Conservation (phyloP, 2,113 vertebrate genomes). For the Vireo altiloquus region DNA sequence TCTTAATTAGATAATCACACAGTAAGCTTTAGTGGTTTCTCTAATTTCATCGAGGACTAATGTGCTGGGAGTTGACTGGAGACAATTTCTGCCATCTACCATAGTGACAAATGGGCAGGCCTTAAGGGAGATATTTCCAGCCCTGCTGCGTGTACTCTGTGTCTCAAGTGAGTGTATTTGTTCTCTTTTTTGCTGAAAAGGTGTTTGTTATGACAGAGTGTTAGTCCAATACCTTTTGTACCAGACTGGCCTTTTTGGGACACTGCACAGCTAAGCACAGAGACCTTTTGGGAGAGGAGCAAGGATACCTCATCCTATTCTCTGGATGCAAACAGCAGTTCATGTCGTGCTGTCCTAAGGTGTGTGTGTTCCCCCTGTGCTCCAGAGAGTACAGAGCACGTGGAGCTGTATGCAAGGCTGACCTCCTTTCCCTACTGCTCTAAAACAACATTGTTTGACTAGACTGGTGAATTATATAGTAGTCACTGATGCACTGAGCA, state of each 20-base stretch:
- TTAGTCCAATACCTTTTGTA: not conserved
- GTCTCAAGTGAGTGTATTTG: not conserved
- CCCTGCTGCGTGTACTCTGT: not conserved
- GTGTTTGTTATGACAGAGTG: not conserved
- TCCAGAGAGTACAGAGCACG: not conserved
- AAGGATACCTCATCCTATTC: not conserved
- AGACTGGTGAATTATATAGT: not conserved
- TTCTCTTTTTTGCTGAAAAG: not conserved
- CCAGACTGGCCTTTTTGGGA: not conserved
- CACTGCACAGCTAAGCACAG: not conserved
- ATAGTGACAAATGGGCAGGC: not conserved
- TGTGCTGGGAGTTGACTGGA: not conserved
- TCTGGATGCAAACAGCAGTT: not conserved
- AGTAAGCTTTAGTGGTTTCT: not conserved
- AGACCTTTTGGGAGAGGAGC: not conserved
- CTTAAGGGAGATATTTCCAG: not conserved
- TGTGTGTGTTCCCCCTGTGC: not conserved
- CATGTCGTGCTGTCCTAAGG: not conserved
- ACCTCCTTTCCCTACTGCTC: conserved; percentile 19
- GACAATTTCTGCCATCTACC: not conserved
- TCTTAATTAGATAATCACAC: not conserved
- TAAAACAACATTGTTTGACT: not conserved
- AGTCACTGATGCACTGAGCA: conserved; percentile 4
- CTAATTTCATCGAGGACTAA: not conserved
- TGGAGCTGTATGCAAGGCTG: not conserved